Percentiles rank a stretch among this genome's conserved stretches.
These are phyloP conservation scores for Nicator chloris DNA, from an alignment of 2,113 vertebrate species.

Conservation along the genomic window DNA sequence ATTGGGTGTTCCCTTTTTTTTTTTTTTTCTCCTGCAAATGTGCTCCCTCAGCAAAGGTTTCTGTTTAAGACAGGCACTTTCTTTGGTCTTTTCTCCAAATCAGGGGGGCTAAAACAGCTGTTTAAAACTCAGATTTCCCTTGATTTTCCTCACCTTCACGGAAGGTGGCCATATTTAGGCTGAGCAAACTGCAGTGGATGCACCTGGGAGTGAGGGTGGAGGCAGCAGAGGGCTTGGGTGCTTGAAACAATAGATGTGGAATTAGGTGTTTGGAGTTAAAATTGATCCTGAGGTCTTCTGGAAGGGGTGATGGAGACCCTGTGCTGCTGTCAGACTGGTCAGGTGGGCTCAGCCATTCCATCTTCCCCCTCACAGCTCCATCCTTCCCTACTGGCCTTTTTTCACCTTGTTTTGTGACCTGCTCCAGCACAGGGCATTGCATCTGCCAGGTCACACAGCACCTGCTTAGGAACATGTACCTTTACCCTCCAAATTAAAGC, in stretches of 20 bases:
- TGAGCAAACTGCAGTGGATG: not conserved
- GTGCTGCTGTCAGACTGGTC: not conserved
- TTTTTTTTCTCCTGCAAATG: fast-evolving
- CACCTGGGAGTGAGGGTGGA: not conserved
- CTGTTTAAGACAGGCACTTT: not conserved
- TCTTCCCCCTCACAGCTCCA: not conserved
- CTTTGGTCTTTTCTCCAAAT: not conserved
- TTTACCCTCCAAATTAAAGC: not conserved
- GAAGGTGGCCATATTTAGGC: not conserved
- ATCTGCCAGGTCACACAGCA: not conserved
- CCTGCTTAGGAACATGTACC: not conserved
- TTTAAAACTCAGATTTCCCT: not conserved
- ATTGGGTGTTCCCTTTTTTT: not conserved
- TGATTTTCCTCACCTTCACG: not conserved
- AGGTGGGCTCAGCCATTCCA: not conserved
- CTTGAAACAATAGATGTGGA: not conserved
- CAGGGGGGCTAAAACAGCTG: not conserved
- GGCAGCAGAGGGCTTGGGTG: not conserved
- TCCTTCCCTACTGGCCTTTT: fast-evolving
- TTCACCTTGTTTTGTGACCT: not conserved
- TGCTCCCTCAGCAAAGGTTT: not conserved
- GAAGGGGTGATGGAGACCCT: not conserved
- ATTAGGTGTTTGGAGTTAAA: not conserved
- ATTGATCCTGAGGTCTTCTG: not conserved
- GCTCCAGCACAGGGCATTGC: not conserved